These are phyloP conservation scores for Cosmia trapezina DNA, from an alignment of 2,888 invertebrate genomes.

Conservation along the genomic window DNA sequence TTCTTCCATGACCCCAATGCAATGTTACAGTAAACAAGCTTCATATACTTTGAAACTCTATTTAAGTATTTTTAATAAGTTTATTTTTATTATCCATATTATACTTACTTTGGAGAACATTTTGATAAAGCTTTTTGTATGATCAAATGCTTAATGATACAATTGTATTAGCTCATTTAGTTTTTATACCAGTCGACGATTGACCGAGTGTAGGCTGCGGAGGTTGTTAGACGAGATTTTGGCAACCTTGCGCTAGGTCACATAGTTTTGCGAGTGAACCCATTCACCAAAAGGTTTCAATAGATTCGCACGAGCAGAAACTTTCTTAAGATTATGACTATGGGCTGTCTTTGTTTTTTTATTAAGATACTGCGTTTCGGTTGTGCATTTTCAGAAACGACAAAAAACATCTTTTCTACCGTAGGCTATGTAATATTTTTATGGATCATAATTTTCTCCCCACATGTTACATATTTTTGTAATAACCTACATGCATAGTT, in stretches of 20 bases:
- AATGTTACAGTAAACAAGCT: too few species aligned
- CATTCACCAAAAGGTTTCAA: constrained; percentile 48
- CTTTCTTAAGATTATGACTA: constrained; percentile 4
- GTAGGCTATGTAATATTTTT: not conserved
- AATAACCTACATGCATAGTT: not conserved
- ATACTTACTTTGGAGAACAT: constrained; percentile 61
- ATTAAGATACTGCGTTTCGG: not conserved
- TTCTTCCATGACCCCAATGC: not conserved
- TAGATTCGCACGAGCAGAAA: constrained; percentile 14
- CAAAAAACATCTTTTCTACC: not conserved
- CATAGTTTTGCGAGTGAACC: constrained; percentile 31
- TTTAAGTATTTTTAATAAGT: not conserved
- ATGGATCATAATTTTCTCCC: not conserved
- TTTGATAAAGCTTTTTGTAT: constrained; percentile 37
- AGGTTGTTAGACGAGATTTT: constrained; percentile 44
- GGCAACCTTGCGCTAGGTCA: constrained; percentile 51
- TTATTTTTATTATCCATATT: not conserved
- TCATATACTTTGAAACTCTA: too few species aligned
- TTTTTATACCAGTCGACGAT: constrained; percentile 52
- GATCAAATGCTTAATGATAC: constrained; percentile 48
- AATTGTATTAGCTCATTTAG: constrained; percentile 19
- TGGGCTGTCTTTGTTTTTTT: not conserved
- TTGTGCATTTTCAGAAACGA: not conserved
- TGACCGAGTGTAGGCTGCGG: constrained; percentile 37
- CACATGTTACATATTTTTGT: not conserved